Evolutionary conservation across 2,797 vertebrate genomes (phyloP).

Genomic region (Dryobates pubescens): DNA sequence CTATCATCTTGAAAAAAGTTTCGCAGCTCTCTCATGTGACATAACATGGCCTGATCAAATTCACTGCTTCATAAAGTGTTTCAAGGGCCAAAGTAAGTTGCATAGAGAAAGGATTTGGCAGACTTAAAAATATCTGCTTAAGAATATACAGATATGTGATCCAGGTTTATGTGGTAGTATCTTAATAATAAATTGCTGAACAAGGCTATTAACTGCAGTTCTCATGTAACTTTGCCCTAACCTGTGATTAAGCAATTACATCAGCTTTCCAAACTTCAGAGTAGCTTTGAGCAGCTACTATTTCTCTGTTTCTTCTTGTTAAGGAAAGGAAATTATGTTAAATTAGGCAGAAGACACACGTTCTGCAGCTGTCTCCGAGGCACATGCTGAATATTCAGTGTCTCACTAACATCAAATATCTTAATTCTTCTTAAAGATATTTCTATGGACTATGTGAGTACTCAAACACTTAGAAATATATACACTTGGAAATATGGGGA

Average conservation of each 20-base stretch:
- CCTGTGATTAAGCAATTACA: not conserved
- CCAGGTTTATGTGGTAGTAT: not conserved
- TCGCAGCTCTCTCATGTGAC: not conserved
- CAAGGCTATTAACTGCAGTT: not conserved
- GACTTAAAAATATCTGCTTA: not conserved
- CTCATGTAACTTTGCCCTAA: not conserved
- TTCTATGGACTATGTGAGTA: not conserved
- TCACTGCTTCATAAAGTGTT: not conserved
- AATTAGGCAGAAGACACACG: not conserved
- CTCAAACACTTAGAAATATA: not conserved
- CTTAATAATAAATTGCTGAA: not conserved
- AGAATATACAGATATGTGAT: not conserved
- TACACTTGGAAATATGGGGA: not conserved
- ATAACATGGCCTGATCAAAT: not conserved
- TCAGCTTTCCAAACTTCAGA: not conserved
- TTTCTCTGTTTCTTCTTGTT: not conserved
- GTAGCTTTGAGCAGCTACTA: not conserved
- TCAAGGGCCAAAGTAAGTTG: not conserved
- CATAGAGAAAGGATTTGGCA: not conserved
- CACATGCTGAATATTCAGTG: not conserved
- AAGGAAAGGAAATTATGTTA: not conserved
- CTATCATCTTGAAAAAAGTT: not conserved
- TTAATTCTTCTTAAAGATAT: not conserved
- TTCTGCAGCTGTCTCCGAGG: not conserved
- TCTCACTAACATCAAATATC: not conserved